Evolutionary conservation across 1,140 invertebrate species (phyloP).

Genomic region (Chymomyza costata): DNA sequence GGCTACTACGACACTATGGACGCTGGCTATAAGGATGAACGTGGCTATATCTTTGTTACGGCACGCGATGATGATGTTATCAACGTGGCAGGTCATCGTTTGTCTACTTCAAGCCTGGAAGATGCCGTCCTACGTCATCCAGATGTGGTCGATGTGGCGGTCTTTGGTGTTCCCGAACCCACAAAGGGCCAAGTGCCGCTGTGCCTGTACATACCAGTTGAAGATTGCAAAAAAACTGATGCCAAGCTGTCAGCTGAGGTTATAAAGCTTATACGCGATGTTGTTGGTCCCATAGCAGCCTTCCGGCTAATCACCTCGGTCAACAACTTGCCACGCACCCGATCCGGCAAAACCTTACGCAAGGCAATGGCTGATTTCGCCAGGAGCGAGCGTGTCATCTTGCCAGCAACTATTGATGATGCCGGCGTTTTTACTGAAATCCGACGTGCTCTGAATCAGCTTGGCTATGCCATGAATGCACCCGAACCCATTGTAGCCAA

Average conservation of each 20-base stretch:
- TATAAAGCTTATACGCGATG: conserved; percentile 83
- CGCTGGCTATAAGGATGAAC: conserved; percentile 89
- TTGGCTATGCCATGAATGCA: conserved; percentile 84
- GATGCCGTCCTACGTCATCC: conserved; percentile 90
- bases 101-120: conserved; percentile 92
- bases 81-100: conserved; percentile 93
- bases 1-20: conserved; percentile 98
- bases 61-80: conserved; percentile 96
- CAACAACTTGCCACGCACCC: conserved; percentile 85
- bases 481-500: conserved; percentile 78
- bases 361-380: conserved; percentile 90
- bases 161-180: conserved; percentile 90
- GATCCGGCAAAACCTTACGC: conserved; percentile 89
- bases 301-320: conserved; percentile 87
- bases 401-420: conserved; percentile 93
- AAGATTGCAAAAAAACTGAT: conserved; percentile 77
- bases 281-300: conserved; percentile 92
- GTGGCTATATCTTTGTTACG: conserved; percentile 91
- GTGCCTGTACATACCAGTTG: conserved; percentile 87
- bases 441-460: conserved; percentile 81
- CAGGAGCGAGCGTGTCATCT: conserved; percentile 84
- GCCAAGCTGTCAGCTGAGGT: conserved; percentile 81
- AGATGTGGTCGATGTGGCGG: conserved; percentile 88
- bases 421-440: conserved; percentile 85
- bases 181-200: conserved; percentile 94